phyloP scores from a whole-genome alignment of 2,113 vertebrate species.

The Protobothrops mucrosquamatus region DNA sequence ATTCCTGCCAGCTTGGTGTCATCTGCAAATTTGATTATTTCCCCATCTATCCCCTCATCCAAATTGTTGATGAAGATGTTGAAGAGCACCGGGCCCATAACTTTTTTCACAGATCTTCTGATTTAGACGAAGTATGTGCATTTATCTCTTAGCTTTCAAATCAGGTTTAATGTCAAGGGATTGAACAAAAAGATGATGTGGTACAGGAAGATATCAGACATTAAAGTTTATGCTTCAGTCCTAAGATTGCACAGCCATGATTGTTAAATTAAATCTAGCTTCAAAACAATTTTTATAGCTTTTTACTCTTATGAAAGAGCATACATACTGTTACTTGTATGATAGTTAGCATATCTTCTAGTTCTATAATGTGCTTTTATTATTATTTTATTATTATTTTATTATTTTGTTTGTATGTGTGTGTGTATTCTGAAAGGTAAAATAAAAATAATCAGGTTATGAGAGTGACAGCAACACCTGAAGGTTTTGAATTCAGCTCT shows the following conservation, averaged over 20 bases:
- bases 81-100: not conserved
- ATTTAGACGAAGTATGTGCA: not conserved
- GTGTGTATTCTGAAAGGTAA: not conserved
- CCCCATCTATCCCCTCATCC: no score
- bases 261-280: not conserved
- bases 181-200: not conserved
- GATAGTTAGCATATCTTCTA: not conserved
- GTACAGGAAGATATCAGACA: not conserved
- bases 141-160: not conserved
- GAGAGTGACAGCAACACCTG: not conserved
- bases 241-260: not conserved
- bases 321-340: not conserved
- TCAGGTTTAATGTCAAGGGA: not conserved
- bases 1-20: no score
- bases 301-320: not conserved
- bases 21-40: no score
- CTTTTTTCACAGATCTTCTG: not conserved
- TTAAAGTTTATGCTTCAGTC: not conserved
- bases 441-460: not conserved
- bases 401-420: no score
- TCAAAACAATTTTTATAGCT: not conserved
- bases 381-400: no score
- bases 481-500: not conserved
- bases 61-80: no score
- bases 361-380: not conserved